Base-by-base conservation (phyloP, 2,797 vertebrate genomes). In the Mus spretus region DNA sequence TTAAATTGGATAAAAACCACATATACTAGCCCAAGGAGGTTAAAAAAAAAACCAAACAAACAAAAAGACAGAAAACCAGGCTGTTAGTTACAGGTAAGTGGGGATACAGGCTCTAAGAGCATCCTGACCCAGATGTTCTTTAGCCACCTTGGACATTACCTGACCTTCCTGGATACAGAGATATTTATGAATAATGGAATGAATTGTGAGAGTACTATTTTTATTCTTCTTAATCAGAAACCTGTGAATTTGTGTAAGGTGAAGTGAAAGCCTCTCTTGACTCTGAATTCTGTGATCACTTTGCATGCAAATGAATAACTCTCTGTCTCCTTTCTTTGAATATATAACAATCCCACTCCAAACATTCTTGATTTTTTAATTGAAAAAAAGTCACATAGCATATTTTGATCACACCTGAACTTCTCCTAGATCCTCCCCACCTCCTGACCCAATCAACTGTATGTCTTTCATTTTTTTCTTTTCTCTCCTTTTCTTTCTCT, bases 101-200 rank as follows among this genome's bases (percentile, higher is more conserved):
- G n/a, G 20, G 83, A 6, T 61, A 80, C 53, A 88, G 28, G 7
- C 22, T 65, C 19, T 37, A 10, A 81, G n/a, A 88, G 12, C 6
- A 53, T 85, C 34, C 22, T 91, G 83, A 91, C 72, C 83, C 40
- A 81, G 34, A 59, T 87, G 8, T 93, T 85, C 50, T 63, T 80
- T 9, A 81, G 1, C 11, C 91, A 70, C 40, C 65, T 77, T 67
- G 34, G 59, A 74, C 22, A 26, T 80, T 20, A 24, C 19, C 44
- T 79, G 10, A 65, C 11, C 26, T 6, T 92, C 59, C 3, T 26
- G 75, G 31, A 93, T 55, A 31, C 0, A 89, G 70, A 95, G 65
- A 12, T 77, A 91, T 86, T 95, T 50, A 57, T 91, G 65, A 91
- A 95, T 93, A 93, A 96, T 80, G 59, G n/a, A 91, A 95, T 55